Evolutionary conservation across 2,113 vertebrate genomes (phyloP), one percentile per base, ranked within the genome.

Genomic region (Puma concolor): DNA sequence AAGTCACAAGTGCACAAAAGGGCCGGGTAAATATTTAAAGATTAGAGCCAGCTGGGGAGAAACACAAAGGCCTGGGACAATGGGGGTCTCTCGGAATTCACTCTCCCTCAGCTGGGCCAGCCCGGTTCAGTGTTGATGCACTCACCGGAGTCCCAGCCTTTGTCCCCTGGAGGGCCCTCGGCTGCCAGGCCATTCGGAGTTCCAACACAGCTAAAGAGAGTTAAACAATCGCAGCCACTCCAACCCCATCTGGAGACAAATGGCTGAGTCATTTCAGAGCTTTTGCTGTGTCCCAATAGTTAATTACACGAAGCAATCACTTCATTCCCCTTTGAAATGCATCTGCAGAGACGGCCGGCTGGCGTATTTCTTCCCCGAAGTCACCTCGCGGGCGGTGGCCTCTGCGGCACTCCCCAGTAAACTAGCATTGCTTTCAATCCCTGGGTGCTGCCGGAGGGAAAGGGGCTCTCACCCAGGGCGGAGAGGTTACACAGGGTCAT

Each of bases 21-120:
- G 41, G 63, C 91, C 90, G 86, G 97, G 98, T 98, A 98, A 98
- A 98, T 98, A 98, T 98, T 98, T 98, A 98, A 97, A 98, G 97
- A 98, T 91, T 87, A 95, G 94, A 95, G 96, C 97, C 97, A 94
- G 97, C 93, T 97, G 83, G 90, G 80, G 76, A 80, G 36, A 82
- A 38, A 64, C 93, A 97, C 94, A 97, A 98, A 98, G 76, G 95
- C 19, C 89, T 2, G 38, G 79, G 81, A 98, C 94, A 98, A 97
- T 92, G 57, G 44, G 63, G 50, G 79, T 91, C 89, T 93, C 93
- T 94, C 50, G 44, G 95, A 91, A 96, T 94, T 91, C 97, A 91
- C 93, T 96, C 64, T 93, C 67, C 83, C 72, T 0, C 8, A 36
- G 79, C 92, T 6, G 63, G 91, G 95, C 97, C 91, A 76, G 93